Evolutionary conservation across 2,888 invertebrate genomes (phyloP).

Genomic region (Belgica antarctica): DNA sequence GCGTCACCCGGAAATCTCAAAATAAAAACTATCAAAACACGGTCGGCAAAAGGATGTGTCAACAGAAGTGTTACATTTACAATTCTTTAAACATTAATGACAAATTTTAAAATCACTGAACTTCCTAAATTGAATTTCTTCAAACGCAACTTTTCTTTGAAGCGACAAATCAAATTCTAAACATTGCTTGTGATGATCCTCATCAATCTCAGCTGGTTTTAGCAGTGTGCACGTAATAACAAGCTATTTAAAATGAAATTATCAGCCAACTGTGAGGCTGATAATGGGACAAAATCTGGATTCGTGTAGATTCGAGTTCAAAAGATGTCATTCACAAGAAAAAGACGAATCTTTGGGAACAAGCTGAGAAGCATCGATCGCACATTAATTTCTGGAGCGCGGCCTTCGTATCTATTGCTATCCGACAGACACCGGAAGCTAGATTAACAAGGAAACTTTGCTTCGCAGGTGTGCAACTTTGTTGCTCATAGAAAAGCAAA

Average conservation of each 20-base stretch:
- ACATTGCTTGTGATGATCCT: background rate
- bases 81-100: too few relatives aligned
- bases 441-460: background rate
- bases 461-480: background rate
- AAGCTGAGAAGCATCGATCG: background rate
- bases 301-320: background rate
- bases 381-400: background rate
- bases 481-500: background rate
- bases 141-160: background rate
- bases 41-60: too few relatives aligned
- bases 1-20: too few relatives aligned
- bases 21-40: too few relatives aligned
- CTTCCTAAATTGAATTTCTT: too few relatives aligned
- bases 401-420: background rate
- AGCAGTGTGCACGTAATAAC: background rate
- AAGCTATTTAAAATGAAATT: background rate
- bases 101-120: too few relatives aligned
- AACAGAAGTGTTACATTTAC: too few relatives aligned
- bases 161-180: background rate
- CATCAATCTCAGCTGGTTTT: background rate
- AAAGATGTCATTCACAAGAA: conserved; percentile 2
- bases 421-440: too few relatives aligned
- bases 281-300: background rate
- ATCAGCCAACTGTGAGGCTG: background rate
- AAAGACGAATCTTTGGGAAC: background rate